Evolutionary conservation across 2,888 invertebrate species (phyloP).

Genomic region (Cheilosia soror): DNA sequence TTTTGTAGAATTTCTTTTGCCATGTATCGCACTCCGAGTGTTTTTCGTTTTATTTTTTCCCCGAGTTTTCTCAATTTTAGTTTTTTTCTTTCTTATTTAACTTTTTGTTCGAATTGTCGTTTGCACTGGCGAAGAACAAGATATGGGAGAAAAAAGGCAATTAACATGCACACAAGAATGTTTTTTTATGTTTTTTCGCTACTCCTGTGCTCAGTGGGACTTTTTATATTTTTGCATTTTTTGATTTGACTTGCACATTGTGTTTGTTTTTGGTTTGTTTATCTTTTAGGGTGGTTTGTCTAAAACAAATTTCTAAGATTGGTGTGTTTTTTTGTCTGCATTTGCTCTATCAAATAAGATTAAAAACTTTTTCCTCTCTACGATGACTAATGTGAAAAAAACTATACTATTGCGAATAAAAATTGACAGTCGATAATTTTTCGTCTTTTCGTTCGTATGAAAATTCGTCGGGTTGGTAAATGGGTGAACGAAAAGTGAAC

Average conservation of each 20-base stretch:
- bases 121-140: slow-evolving; percentile 67
- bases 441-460: slow-evolving; percentile 56
- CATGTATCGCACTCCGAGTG: slow-evolving; percentile 70
- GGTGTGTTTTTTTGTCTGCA: slow-evolving; percentile 36
- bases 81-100: slow-evolving; percentile 26
- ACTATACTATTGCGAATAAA: slow-evolving; percentile 73
- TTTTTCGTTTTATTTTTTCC: slow-evolving; percentile 50
- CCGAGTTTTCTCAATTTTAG: slow-evolving; percentile 16
- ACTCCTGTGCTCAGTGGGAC: slow-evolving; percentile 48
- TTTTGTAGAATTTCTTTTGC: slow-evolving; percentile 68
- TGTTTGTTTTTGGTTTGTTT: slow-evolving; percentile 56
- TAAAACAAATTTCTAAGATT: slow-evolving; percentile 40
- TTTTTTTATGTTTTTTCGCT: slow-evolving; percentile 48
- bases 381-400: slow-evolving; percentile 76
- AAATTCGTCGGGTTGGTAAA: slow-evolving; percentile 59
- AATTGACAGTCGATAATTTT: slow-evolving; percentile 74
- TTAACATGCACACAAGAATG: slow-evolving; percentile 72
- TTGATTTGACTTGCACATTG: slow-evolving; percentile 56
- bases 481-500: slow-evolving; percentile 10
- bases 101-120: slow-evolving; percentile 28
- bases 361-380: slow-evolving; percentile 66
- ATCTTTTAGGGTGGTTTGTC: slow-evolving; percentile 54
- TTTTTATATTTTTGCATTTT: slow-evolving; percentile 65
- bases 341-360: slow-evolving; percentile 59
- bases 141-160: slow-evolving; percentile 63